Conservation (phyloP, 2,888 invertebrate genomes). For the Megastigmus dorsalis region DNA sequence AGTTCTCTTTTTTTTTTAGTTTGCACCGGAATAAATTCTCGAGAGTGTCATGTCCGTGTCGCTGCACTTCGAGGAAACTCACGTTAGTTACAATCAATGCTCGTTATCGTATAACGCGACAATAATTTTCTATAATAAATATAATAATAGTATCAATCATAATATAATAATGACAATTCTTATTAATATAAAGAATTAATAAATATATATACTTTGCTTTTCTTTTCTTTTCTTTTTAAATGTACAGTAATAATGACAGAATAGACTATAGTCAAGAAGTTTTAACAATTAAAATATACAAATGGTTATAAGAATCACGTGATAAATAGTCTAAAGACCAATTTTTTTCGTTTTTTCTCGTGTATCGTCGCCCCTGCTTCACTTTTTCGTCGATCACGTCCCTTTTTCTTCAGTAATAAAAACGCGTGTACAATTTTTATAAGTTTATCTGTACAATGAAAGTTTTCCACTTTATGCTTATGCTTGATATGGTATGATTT, state of each 20-base stretch:
- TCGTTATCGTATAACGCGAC: constrained; percentile 48
- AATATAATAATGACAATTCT: constrained; percentile 48
- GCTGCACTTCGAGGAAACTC: constrained; percentile 6
- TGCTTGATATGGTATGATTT: constrained; percentile 62
- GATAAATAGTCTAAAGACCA: constrained; percentile 61
- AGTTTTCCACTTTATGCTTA: constrained; percentile 36
- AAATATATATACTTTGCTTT: constrained; percentile 32
- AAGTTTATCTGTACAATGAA: constrained; percentile 45
- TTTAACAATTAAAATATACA: constrained; percentile 69
- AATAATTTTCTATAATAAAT: constrained; percentile 56
- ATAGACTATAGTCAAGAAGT: constrained; percentile 66
- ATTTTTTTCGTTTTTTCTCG: constrained; percentile 51
- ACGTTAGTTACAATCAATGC: constrained; percentile 47
- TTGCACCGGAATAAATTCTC: constrained; percentile 30
- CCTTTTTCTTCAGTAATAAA: constrained; percentile 34
- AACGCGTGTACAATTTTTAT: constrained; percentile 30
- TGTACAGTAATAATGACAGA: constrained; percentile 66
- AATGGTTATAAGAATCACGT: constrained; percentile 58
- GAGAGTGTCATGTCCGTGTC: background rate
- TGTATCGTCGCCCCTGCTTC: background rate
- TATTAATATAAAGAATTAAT: constrained; percentile 56
- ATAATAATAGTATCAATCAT: constrained; percentile 51
- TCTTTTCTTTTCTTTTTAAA: constrained; percentile 56
- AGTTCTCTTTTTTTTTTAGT: constrained; percentile 45
- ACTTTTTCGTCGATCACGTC: background rate